A percentile compares a stretch with the other conserved stretches of the same genome.
Evolutionary conservation across 2,797 vertebrate genomes (phyloP).

Genomic region (Coluber constrictor): DNA sequence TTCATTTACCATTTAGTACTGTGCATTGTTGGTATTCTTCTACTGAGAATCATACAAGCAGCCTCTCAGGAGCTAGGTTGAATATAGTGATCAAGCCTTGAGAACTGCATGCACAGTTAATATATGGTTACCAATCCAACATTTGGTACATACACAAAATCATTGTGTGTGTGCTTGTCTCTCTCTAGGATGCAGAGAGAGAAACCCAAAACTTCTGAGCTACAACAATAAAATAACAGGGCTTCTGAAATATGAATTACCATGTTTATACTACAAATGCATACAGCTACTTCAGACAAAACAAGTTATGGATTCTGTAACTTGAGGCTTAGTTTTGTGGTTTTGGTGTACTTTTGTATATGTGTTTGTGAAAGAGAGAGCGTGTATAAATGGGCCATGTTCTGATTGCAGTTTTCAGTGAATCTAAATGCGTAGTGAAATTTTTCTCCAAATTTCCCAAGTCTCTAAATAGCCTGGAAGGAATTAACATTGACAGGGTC

Average conservation of each 20-base stretch:
- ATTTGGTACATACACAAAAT: neutral
- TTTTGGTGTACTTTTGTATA: constrained; percentile 62
- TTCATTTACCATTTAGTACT: neutral
- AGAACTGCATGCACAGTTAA: neutral
- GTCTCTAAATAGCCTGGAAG: neutral
- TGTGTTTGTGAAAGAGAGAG: constrained; percentile 20
- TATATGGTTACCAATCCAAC: neutral
- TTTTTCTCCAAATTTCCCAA: constrained; percentile 9
- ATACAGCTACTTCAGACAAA: constrained; percentile 38
- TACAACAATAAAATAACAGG: constrained; percentile 47
- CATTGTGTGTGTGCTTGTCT: constrained; percentile 26
- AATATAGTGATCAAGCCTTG: neutral
- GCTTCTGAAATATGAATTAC: constrained; percentile 30
- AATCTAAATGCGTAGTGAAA: constrained; percentile 38
- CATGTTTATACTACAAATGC: constrained; percentile 20
- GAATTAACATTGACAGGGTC: neutral
- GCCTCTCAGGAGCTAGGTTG: neutral
- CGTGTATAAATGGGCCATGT: constrained; percentile 55
- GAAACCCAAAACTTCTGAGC: constrained; percentile 32
- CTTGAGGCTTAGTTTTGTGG: constrained; percentile 38
- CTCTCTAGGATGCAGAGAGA: constrained; percentile 23
- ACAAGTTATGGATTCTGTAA: constrained; percentile 49
- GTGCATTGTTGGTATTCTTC: neutral
- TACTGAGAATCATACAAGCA: neutral
- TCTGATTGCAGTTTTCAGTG: constrained; percentile 56